Percentiles rank a stretch among this genome's conserved stretches.
These are phyloP conservation scores for Mesoclemmys tuberculata DNA, from an alignment of 2,113 vertebrate species.

Conservation along the genomic window DNA sequence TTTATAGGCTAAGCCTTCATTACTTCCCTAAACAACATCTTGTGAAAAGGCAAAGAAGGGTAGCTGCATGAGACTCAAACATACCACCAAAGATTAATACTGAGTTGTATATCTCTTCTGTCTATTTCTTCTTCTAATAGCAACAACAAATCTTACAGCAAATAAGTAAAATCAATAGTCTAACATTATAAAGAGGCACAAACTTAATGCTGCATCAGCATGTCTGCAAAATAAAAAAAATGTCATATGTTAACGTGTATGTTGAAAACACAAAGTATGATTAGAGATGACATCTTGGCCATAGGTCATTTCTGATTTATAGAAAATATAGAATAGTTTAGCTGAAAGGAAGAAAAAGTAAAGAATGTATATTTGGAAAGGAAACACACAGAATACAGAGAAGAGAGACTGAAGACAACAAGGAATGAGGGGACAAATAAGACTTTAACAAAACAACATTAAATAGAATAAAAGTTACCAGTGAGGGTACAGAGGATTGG, in stretches of 20 bases:
- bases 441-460: neutral
- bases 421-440: neutral
- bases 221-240: neutral
- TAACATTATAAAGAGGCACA: neutral
- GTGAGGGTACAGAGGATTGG: neutral
- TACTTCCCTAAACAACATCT: neutral
- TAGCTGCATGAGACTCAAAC: neutral
- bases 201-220: rapidly evolving
- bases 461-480: neutral
- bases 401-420: neutral
- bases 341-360: neutral
- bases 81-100: neutral
- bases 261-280: neutral
- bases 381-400: neutral
- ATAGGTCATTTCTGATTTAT: neutral
- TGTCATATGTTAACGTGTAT: rapidly evolving
- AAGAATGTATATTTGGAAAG: neutral
- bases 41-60: neutral
- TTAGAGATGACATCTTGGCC: neutral
- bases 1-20: neutral
- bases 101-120: neutral
- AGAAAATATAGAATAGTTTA: neutral
- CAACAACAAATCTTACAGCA: neutral
- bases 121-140: neutral
- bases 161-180: neutral